Conservation (phyloP, 2,888 invertebrate genomes). For the Drosophila prostipennis region DNA sequence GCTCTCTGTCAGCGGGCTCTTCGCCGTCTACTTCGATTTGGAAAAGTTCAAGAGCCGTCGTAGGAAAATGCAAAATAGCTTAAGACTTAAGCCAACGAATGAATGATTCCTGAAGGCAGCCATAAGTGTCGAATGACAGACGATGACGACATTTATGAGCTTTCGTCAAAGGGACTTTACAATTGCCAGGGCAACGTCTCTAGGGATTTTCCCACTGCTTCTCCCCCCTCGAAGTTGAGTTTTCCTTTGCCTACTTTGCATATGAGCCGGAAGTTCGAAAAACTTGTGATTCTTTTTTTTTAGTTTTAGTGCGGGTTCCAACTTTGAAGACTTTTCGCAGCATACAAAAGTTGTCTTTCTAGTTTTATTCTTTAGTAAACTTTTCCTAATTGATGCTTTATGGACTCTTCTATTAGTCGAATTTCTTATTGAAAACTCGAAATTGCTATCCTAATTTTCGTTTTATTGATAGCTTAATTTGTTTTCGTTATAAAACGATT, state of each 20-base stretch:
- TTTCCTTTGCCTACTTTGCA: constrained; percentile 34
- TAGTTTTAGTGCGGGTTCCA: background rate
- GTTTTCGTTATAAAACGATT: background rate
- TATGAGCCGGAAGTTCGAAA: constrained; percentile 6
- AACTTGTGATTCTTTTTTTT: constrained; percentile 7
- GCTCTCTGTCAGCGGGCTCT: constrained; percentile 17
- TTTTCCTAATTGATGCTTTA: constrained; percentile 14
- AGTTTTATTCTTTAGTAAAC: constrained; percentile 6
- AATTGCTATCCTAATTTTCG: background rate
- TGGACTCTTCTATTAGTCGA: background rate
- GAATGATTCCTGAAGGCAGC: constrained; percentile 27
- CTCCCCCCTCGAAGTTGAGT: background rate
- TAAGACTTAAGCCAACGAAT: constrained; percentile 22
- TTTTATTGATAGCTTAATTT: constrained; percentile 8
- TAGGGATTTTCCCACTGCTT: background rate
- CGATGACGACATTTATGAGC: constrained; percentile 46
- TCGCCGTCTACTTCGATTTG: background rate
- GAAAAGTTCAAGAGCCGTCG: background rate
- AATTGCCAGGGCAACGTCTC: constrained; percentile 28
- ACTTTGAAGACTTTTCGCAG: constrained; percentile 25
- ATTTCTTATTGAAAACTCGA: background rate
- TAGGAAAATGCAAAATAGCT: constrained; percentile 21
- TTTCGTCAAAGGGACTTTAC: constrained; percentile 29
- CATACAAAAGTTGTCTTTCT: constrained; percentile 10
- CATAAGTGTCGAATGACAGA: constrained; percentile 31